These are phyloP conservation scores for Junonia oenone DNA, from an alignment of 2,888 invertebrate genomes.

Conservation along the genomic window DNA sequence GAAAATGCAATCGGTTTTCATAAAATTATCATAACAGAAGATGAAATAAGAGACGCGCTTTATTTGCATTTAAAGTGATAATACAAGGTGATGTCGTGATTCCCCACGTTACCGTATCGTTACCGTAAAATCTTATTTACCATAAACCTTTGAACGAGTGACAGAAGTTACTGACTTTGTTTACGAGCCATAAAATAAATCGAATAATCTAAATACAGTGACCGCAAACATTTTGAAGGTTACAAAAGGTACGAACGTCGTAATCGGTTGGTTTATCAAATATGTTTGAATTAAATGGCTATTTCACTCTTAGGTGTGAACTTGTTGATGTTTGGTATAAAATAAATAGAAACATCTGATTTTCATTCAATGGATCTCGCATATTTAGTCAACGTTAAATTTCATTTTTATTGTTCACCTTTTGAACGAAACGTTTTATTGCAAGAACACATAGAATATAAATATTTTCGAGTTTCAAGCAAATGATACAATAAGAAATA, in stretches of 20 bases:
- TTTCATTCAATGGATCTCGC: background rate
- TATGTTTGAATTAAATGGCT: background rate
- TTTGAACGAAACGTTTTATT: background rate
- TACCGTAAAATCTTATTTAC: slow-evolving; percentile 68
- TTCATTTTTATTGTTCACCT: background rate
- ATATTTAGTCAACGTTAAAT: background rate
- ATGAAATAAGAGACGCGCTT: slow-evolving; percentile 32
- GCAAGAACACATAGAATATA: background rate
- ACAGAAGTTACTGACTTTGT: slow-evolving; percentile 65
- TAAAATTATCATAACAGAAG: slow-evolving; percentile 25
- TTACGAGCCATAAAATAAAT: slow-evolving; percentile 75
- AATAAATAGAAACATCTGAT: background rate
- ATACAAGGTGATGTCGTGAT: slow-evolving; percentile 45
- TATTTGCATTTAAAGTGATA: slow-evolving; percentile 61
- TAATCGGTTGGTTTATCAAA: slow-evolving; percentile 17
- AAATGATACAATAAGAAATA: background rate
- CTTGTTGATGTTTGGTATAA: background rate
- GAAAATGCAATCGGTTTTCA: slow-evolving; percentile 14
- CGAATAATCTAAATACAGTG: slow-evolving; percentile 52
- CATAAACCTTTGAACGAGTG: slow-evolving; percentile 64
- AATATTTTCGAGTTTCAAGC: background rate
- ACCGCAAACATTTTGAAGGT: slow-evolving; percentile 37
- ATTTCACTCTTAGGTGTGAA: background rate
- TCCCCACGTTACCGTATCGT: slow-evolving; percentile 54
- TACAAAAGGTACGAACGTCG: slow-evolving; percentile 5